Evolutionary conservation across 2,797 vertebrate genomes (phyloP).

Genomic region (Brotula barbata): DNA sequence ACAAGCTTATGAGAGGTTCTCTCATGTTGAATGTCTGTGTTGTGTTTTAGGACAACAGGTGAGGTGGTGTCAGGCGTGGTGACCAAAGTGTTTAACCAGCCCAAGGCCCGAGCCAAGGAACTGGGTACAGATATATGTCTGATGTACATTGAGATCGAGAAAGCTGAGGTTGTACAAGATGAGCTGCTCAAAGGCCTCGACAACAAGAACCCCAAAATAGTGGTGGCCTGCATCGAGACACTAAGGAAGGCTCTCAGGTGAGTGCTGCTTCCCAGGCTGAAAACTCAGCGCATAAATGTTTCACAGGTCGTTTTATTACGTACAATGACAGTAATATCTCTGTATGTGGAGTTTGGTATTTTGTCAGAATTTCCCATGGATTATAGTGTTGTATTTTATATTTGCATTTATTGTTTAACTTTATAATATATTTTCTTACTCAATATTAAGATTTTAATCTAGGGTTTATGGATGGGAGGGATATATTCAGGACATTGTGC

Average conservation of each 20-base stretch:
- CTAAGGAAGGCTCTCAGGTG: constrained; percentile 91
- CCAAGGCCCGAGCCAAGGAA: constrained; percentile 97
- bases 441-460: no score
- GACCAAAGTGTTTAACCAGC: constrained; percentile 98
- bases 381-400: no score
- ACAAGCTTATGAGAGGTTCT: not conserved
- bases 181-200: constrained; percentile 95
- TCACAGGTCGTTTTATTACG: no score
- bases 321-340: no score
- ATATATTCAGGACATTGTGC: no score
- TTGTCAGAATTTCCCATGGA: no score
- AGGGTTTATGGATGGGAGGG: no score
- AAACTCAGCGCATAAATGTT: not conserved
- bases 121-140: constrained; percentile 93
- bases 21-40: not conserved
- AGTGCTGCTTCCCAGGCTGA: constrained; percentile 38
- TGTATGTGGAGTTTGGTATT: no score
- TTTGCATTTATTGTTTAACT: no score
- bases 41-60: constrained; percentile 87
- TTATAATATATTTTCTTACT: no score
- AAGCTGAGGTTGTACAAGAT: constrained; percentile 92
- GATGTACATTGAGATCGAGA: constrained; percentile 96
- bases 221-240: constrained; percentile 91
- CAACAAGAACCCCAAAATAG: constrained; percentile 97
- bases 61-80: constrained; percentile 96